Percentiles rank a stretch among this genome's conserved stretches.
These are phyloP conservation scores for Cardiocondyla obscurior DNA, from an alignment of 1,140 invertebrate species.

Conservation along the genomic window DNA sequence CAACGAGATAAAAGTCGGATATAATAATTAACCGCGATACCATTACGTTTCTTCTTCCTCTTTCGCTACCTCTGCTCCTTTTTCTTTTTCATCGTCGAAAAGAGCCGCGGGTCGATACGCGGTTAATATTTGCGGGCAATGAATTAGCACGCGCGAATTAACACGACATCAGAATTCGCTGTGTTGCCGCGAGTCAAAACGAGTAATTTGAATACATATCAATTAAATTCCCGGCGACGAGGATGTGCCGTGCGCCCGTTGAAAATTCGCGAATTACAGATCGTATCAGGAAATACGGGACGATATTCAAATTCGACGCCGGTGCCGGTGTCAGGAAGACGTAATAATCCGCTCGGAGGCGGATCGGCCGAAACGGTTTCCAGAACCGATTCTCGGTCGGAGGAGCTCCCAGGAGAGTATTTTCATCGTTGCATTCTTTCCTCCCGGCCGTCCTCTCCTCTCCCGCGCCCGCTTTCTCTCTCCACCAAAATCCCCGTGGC, in stretches of 20 bases:
- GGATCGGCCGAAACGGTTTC: constrained; percentile 15
- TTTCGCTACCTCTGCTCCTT: background rate
- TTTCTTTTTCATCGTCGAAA: background rate
- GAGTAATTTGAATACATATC: constrained; percentile 38
- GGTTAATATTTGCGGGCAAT: constrained; percentile 1
- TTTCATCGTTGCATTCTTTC: constrained; percentile 39
- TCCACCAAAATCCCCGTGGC: constrained; percentile 66
- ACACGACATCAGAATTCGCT: background rate
- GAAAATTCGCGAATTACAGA: constrained; percentile 41
- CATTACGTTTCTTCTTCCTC: background rate
- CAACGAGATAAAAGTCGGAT: background rate
- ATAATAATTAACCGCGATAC: constrained; percentile 1
- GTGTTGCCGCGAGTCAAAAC: background rate
- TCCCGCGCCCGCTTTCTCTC: background rate
- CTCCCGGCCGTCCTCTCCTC: background rate
- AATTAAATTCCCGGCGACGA: constrained; percentile 35
- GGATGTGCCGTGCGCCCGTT: background rate
- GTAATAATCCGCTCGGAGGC: constrained; percentile 41
- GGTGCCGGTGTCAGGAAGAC: constrained; percentile 36
- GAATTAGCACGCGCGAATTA: constrained; percentile 12
- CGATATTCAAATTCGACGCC: constrained; percentile 41
- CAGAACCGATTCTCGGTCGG: constrained; percentile 17
- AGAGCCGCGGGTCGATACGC: background rate
- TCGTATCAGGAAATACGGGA: constrained; percentile 11
- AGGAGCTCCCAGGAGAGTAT: constrained; percentile 34